Evolutionary conservation across 2,113 vertebrate species (phyloP), one percentile per base, ranked within the genome.

Genomic region (Damaliscus lunatus): DNA sequence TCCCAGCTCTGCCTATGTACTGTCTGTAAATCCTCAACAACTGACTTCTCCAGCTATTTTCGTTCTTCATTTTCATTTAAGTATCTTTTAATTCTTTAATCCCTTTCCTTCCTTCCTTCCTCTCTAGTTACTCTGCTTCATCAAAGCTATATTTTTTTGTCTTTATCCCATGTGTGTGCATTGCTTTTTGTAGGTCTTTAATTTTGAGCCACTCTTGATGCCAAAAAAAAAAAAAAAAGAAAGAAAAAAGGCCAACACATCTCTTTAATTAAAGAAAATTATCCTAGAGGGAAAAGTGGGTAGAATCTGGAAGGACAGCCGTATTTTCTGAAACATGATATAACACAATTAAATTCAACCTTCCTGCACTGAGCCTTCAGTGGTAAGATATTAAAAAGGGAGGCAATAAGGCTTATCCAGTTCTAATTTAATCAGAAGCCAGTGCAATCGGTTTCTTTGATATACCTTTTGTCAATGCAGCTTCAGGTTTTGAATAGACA

Each of bases 261-360:
- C 71, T 67, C 55, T 95, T 98, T 96, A 97, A 96, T 98, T 71
- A 94, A 83, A 96, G 59, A 74, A 91, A 97, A 82, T 33, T 27
- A n/a, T 92, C 94, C 93, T 62, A 77, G 50, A 74, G 83, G 77
- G 80, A 93, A 83, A 97, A 90, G 83, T 53, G 77, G 87, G 83
- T 93, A 95, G 96, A 86, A 31, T 29, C 33, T 62, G 55, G 78
- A 97, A 96, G 59, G 31, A 80, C 62, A 94, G 90, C 43, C 60
- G 62, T 46, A 64, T 46, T 97, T 91, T 96, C 67, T 74, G 88
- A 91, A 92, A 67, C 13, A 7, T 71, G 86, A 83, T 97, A 36
- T 85, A 90, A 97, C 25, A 40, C 36, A 97, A 62, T 97, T 90
- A 96, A 97, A 93, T 87, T 67, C 52, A 84, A 3, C n/a, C 60